A percentile compares a stretch with the other conserved stretches of the same genome.
Evolutionary conservation across 2,113 vertebrate species (phyloP).

Genomic region (Siniperca chuatsi): DNA sequence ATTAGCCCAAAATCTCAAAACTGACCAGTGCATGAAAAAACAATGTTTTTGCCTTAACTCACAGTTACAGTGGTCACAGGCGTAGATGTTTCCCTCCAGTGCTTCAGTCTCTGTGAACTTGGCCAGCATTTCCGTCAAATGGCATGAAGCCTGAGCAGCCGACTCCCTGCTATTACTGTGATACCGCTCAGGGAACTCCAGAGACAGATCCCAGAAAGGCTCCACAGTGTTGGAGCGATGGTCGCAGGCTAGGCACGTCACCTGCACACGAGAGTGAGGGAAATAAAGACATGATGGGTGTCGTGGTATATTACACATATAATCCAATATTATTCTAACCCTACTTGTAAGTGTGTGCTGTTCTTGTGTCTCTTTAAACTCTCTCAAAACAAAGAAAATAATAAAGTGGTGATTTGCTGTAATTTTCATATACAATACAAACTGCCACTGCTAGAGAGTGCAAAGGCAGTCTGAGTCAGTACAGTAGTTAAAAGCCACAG

Average conservation of each 20-base stretch:
- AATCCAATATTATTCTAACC: not conserved
- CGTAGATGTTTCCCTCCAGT: constrained; percentile 97
- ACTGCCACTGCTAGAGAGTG: constrained; percentile 11
- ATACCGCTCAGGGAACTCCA: constrained; percentile 98
- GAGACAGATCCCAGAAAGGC: constrained; percentile 98
- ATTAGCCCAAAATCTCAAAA: too few relatives aligned
- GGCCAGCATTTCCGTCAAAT: constrained; percentile 96
- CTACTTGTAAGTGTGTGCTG: not conserved
- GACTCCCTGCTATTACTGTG: constrained; percentile 85
- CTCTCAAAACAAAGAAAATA: not conserved
- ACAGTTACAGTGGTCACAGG: constrained; percentile 98
- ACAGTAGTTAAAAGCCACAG: not conserved
- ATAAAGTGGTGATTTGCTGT: not conserved
- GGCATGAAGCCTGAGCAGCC: constrained; percentile 84
- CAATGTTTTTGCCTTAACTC: constrained; percentile 74
- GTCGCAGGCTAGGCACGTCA: constrained; percentile 95
- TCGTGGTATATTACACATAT: not conserved
- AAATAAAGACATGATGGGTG: not conserved
- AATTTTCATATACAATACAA: not conserved
- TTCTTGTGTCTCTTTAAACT: not conserved
- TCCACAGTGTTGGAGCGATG: constrained; percentile 97
- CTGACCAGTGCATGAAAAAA: too few relatives aligned
- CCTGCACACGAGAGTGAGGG: constrained; percentile 76
- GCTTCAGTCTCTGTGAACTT: constrained; percentile 99
- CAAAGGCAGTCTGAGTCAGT: constrained; percentile 1